Evolutionary conservation across 2,113 vertebrate species (phyloP).

Genomic region (Paracanthobrama guichenoti): DNA sequence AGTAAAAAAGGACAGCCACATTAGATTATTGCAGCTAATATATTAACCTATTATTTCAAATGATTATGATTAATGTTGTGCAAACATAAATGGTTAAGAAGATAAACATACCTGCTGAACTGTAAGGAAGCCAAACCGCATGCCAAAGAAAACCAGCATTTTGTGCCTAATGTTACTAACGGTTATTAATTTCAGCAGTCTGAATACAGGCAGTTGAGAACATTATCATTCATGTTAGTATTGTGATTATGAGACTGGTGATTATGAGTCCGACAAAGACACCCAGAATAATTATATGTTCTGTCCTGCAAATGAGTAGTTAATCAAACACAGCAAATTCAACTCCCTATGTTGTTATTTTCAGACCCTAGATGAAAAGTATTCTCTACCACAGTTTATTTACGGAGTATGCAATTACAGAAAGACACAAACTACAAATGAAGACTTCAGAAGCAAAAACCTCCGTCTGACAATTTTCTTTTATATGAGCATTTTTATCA

Average conservation of each 20-base stretch:
- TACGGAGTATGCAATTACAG: neutral
- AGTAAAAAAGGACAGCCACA: constrained; percentile 54
- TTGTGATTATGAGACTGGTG: neutral
- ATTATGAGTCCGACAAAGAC: neutral
- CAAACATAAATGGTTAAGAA: neutral
- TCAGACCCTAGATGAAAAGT: neutral
- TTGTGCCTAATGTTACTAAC: constrained; percentile 20
- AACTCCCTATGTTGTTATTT: neutral
- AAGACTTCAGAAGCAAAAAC: no score
- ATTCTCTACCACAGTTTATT: neutral
- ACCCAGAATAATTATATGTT: neutral
- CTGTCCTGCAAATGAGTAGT: neutral
- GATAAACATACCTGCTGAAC: constrained; percentile 39
- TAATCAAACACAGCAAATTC: neutral
- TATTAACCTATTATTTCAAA: constrained; percentile 43
- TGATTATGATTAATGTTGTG: neutral
- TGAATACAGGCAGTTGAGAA: constrained; percentile 17
- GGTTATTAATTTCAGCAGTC: constrained; percentile 15
- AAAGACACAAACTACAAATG: neutral
- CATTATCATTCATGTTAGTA: constrained; percentile 31
- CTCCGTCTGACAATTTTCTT: no score
- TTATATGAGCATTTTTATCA: no score
- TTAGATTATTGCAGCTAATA: constrained; percentile 38
- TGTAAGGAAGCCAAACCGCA: constrained; percentile 38
- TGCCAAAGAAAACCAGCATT: constrained; percentile 40